Evolutionary conservation across 92 coral and sea anemone species (phyloP), one percentile per base, ranked within the genome.

Genomic region (Porites cylindrica): DNA sequence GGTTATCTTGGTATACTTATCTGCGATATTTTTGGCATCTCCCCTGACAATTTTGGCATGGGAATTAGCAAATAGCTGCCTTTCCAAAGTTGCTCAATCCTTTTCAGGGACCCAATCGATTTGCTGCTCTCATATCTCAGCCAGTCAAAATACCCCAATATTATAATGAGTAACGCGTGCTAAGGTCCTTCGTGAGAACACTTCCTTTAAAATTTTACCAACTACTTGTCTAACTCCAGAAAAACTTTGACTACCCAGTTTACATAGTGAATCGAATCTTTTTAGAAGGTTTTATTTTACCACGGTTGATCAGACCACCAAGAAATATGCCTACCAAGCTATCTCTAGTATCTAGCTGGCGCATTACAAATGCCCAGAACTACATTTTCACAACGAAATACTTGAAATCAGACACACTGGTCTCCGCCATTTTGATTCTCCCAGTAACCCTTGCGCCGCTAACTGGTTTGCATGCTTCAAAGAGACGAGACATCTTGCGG

Each of bases 381-480:
- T 10, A 59, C 64, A 59, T 59, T 67, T 67, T 18, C 72, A 67
- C 21, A 26, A 67, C 72, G 72, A 67, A 24, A 18, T 18, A 67
- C 32, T 67, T 9, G 21, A 24, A 18, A 67, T 2, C 21, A 67
- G 32, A 12, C 72, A 24, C 72, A 72, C 58, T 73, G 19, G 61
- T 52, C 59, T 38, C 78, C 78, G 60, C 78, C 78, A 47, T 26
- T 73, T 73, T 73, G 12, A 73, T 47, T 47, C 23, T 73, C 78
- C 78, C 78, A 32, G 59, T 11, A 14, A 17, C 29, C 61, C 61
- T 50, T 73, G 59, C 38, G 78, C 62, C 59, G 59, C 62, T 73
- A 50, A 13, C 78, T 73, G 43, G 60, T 73, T 73, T 73, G 63
- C 59, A 52, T 52, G 59, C 62, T 73, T 73, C 61, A 16, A 73